Base-by-base conservation (phyloP, 2,113 vertebrate genomes). In the Chaetorhynchus papuensis region DNA sequence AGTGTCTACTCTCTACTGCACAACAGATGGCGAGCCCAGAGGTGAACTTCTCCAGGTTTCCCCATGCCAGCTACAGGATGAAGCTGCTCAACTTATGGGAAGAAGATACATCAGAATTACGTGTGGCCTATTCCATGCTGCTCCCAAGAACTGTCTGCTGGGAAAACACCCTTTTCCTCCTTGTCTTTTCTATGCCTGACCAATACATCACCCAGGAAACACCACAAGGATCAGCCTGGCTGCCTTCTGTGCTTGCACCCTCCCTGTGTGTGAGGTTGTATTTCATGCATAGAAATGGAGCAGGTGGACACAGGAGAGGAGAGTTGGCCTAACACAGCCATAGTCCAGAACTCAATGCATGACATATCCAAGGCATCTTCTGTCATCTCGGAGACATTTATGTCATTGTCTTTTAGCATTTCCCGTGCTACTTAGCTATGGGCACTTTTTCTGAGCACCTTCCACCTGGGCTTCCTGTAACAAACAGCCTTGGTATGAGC, bases 1-100 rank as follows among this genome's bases (percentile, higher is more conserved):
- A 95, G 95, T 96, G 70, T 94, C 96, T 91, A 92, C 86, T 96
- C 89, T 85, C 97, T 96, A 97, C 78, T 94, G 95, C 93, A 97
- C 41, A 94, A 60, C 93, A 68, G 89, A 95, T 69, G 92, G 89
- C 82, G 85, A 88, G 41, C 93, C 80, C 65, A 30, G 90, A 97
- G 60, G 96, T 95, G 97, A 98, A 97, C 83, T 97, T 89, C 96
- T 94, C 80, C 94, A 89, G 68, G 68, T 79, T 90, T 97, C 86
- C 56, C 71, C 84, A 91, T 47, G 54, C 47, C 93, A 95, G 80
- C 85, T 91, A 87, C 83, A 97, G 93, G 79, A 89, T 53, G 72
- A 93, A 92, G 76, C 57, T 75, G 80, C 49, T 91, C 35, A 87
- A 42, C 60, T 65, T 87, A 18, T 5, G 41, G 39, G 83, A 93